Evolutionary conservation across 1,140 invertebrate genomes (phyloP), one percentile per base, ranked within the genome.

Genomic region (Bactericera cockerelli): DNA sequence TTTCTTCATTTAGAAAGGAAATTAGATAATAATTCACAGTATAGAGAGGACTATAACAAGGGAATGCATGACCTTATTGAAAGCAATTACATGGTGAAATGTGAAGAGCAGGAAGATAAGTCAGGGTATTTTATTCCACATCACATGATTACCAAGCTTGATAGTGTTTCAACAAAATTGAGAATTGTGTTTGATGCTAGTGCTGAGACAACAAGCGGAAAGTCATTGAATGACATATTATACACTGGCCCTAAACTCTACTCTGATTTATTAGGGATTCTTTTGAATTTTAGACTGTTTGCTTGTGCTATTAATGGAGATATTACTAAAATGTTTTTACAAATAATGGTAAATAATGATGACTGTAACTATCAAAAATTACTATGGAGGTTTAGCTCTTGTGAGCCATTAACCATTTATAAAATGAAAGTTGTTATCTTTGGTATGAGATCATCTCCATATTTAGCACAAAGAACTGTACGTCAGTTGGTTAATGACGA

Each of bases 111-210:
- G 33, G 33, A 36, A 16, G 33, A 36, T 36, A 36, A 36, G 16
- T 36, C 33, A 11, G 33, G 33, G 10, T 61, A 61, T 22, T 61
- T 56, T n/a, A 49, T 61, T 2, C 63, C 64, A 6, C 62, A 65
- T 39, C 60, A 65, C 36, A 26, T 59, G 0, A 57, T 65, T 0
- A 16, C 62, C 0, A 63, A 59, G n/a, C 26, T 13, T 1, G 36
- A 2, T 13, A 13, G 1, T 26, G 21, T 25, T 14, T 69, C 64
- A 0, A 69, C 68, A 1, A 69, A 67, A 54, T 26, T 67, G 3
- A 56, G 70, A 26, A 64, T 68, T 24, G 69, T 72, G 1, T 72
- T 74, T 57, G 68, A 74, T 59, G 71, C 66, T 4, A 70, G 68
- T 0, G 58, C 59, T 6, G 63, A 64, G 24, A 63, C 64, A 6